Percentiles rank a stretch among this genome's conserved stretches.
Evolutionary conservation across 1,140 invertebrate genomes (phyloP).

Genomic region (Arctopsyche grandis): DNA sequence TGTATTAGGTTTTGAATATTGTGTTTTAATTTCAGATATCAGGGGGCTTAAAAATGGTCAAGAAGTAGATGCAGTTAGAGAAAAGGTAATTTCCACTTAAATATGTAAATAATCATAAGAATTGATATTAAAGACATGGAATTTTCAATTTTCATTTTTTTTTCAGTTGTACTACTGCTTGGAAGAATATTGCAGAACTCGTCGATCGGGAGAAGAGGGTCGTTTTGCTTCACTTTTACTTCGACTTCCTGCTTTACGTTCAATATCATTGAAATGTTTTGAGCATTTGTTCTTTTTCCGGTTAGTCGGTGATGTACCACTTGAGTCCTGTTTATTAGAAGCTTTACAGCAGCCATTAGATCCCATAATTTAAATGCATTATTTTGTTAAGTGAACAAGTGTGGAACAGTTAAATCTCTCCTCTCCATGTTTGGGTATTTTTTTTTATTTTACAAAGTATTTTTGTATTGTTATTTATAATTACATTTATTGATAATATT

Average conservation of each 20-base stretch:
- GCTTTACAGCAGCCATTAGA: slow-evolving; percentile 72
- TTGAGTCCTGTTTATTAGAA: slow-evolving; percentile 77
- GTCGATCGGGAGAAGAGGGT: slow-evolving; percentile 90
- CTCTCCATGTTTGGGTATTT: neutral
- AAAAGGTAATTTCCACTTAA: slow-evolving; percentile 73
- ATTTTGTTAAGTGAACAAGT: slow-evolving; percentile 42
- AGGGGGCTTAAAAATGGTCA: slow-evolving; percentile 84
- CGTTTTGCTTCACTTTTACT: slow-evolving; percentile 94
- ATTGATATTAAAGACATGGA: neutral
- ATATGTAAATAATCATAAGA: neutral
- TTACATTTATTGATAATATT: too few species aligned
- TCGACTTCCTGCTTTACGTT: slow-evolving; percentile 91
- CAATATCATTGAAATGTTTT: slow-evolving; percentile 94
- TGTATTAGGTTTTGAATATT: neutral
- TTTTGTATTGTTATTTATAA: too few species aligned
- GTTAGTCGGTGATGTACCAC: slow-evolving; percentile 81
- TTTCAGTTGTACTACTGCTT: slow-evolving; percentile 83
- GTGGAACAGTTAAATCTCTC: slow-evolving; percentile 52
- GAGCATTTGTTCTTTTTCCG: slow-evolving; percentile 97
- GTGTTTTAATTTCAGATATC: slow-evolving; percentile 72
- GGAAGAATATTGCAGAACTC: slow-evolving; percentile 91
- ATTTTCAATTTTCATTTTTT: neutral
- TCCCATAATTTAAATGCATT: slow-evolving; percentile 58
- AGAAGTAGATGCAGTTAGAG: slow-evolving; percentile 88
- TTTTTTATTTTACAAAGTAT: slow-evolving; percentile 2